These are phyloP conservation scores for Homarus americanus DNA, from an alignment of 1,140 invertebrate genomes.

Conservation along the genomic window DNA sequence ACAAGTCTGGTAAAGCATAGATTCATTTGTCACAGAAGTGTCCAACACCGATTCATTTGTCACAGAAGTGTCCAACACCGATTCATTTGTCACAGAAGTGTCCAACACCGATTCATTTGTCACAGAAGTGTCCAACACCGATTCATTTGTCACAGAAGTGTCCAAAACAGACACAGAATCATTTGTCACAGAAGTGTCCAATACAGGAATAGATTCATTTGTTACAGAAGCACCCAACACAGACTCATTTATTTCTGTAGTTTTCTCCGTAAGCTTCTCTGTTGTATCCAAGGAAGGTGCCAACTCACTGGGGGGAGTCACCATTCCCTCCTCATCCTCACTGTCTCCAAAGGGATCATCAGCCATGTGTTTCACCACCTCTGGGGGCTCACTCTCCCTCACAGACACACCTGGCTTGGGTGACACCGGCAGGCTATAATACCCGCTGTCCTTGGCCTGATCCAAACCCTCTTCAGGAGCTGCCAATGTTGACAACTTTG, in stretches of 20 bases:
- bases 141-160: slow-evolving; percentile 27
- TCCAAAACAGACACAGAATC: slow-evolving; percentile 14
- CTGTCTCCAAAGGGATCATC: slow-evolving; percentile 47
- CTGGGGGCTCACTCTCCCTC: slow-evolving; percentile 10
- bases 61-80: not conserved
- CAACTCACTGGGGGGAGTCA: slow-evolving; percentile 38
- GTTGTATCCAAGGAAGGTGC: not conserved
- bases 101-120: not conserved
- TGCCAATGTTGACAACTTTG: not conserved
- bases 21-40: slow-evolving; percentile 27
- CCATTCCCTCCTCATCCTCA: slow-evolving; percentile 46
- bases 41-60: not conserved
- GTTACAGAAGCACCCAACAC: slow-evolving; percentile 5
- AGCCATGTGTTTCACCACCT: not conserved
- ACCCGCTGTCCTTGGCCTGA: slow-evolving; percentile 57
- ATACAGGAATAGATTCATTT: slow-evolving; percentile 14
- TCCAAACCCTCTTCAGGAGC: slow-evolving; percentile 32
- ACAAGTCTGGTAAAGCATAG: slow-evolving; percentile 16
- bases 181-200: slow-evolving; percentile 27
- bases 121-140: not conserved
- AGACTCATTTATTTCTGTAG: not conserved
- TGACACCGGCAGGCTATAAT: slow-evolving; percentile 61
- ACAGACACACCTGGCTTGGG: slow-evolving; percentile 35
- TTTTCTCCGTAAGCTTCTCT: not conserved
- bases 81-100: slow-evolving; percentile 27